Base-by-base conservation (phyloP, 2,888 invertebrate species). In the Carterocephalus palaemon region DNA sequence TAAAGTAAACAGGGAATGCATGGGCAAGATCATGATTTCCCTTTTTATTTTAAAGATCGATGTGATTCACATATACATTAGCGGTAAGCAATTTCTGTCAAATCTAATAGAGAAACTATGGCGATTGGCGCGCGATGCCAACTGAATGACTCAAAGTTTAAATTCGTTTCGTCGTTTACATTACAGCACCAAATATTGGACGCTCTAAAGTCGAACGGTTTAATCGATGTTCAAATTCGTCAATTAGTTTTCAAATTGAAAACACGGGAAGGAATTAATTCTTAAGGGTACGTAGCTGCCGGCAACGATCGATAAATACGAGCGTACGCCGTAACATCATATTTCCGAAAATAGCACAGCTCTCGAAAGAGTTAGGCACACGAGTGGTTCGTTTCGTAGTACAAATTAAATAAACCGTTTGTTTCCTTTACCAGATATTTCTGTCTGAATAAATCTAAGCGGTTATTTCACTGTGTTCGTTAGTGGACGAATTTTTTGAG, bases 301-400 rank as follows among this genome's bases (percentile, higher is more conserved):
- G 46, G 47, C 28, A 36, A 33, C 8, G 46, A 40, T 40, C 32
- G 42, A 48, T 49, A 49, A 49, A 49, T 52, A 33, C 29, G 39
- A 16, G 24, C 23, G 10, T 23, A 33, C 49, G 24, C 33, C 9
- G 24, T 26, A 37, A 46, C 34, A 45, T 48, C 19, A 23, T 23
- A 12, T 20, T 23, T 37, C 52, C 42, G 36, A 49, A 52, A 50
- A 52, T 49, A 48, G 42, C 13, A 34, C 47, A 48, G 41, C 54
- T 39, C 46, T 51, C 46, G 41, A 53, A 53, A 51, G 53, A 49
- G 53, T 49, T 51, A 33, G 51, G 49, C 50, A n/a, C n/a, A n/a
- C n/a, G n/a, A n/a, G n/a, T n/a, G n/a, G n/a, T n/a, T n/a, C n/a
- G n/a, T n/a, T n/a, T n/a, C n/a, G n/a, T n/a, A n/a, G n/a, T n/a